Evolutionary conservation across 2,888 invertebrate species (phyloP), one percentile per base, ranked within the genome.

Genomic region (Ornithoptera alexandrae): DNA sequence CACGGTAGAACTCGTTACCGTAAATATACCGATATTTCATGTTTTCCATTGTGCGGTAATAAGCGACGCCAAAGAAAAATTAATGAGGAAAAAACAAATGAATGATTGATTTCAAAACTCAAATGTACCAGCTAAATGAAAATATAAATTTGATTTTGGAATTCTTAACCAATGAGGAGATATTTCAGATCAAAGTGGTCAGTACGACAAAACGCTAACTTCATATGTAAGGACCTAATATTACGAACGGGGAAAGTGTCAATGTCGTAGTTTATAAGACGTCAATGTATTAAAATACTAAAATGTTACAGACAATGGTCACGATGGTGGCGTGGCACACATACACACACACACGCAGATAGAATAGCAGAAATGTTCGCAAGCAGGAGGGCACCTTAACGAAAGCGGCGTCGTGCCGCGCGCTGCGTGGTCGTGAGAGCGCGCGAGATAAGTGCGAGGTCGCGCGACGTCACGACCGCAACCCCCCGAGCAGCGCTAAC

Each of bases 401-500:
- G 83, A 84, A 82, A 83, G 81, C 81, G 77, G 77, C 79, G 79
- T 89, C 90, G 90, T 86, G 77, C 75, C 73, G 79, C 79, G 83
- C 83, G 81, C 85, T 84, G 88, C 88, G 87, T 86, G 85, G 84
- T 90, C 90, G 91, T 91, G 90, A 90, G 89, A 88, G 84, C 85
- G 82, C 82, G 80, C 79, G 81, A 88, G 90, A 90, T 90, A 90
- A 89, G 86, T 88, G 84, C 87, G 87, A 88, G 90, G 90, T 90
- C 90, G 90, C 84, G 79, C 76, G 75, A 77, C 83, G 84, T 84
- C 87, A 87, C 85, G 89, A 88, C 78, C 80, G 75, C 77, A 74
- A 83, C 79, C 76, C 81, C 81, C 80, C 77, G 77, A 76, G 76
- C 77, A 78, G 74, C 77, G 76, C 81, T 76, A 78, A 75, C 75